Percentiles rank a stretch among this genome's conserved stretches.
phyloP scores from a whole-genome alignment of 2,888 invertebrate genomes.

The Agelastica alni region DNA sequence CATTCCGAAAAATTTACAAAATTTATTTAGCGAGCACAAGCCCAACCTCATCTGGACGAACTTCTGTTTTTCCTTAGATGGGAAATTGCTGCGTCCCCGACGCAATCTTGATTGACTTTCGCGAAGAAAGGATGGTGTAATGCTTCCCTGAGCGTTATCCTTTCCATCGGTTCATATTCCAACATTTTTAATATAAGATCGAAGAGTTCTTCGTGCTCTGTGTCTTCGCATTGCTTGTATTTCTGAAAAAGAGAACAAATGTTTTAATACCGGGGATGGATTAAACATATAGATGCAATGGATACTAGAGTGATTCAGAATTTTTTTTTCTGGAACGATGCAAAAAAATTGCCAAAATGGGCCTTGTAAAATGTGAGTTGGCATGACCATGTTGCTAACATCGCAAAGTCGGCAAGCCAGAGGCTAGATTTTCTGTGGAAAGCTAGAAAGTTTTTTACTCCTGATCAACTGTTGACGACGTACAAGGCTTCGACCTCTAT shows the following conservation, averaged over 20 bases:
- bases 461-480: too few relatives aligned
- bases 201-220: slow-evolving; percentile 91
- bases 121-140: slow-evolving; percentile 92
- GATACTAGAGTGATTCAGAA: too few relatives aligned
- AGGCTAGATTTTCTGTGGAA: too few relatives aligned
- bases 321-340: too few relatives aligned
- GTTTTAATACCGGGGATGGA: too few relatives aligned
- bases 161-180: slow-evolving; percentile 92
- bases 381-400: too few relatives aligned
- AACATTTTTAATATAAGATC: slow-evolving; percentile 95
- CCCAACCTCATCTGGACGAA: slow-evolving; percentile 59
- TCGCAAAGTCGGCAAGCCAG: too few relatives aligned
- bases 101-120: slow-evolving; percentile 77
- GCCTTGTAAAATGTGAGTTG: too few relatives aligned
- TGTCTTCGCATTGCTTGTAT: slow-evolving; percentile 84
- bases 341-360: too few relatives aligned
- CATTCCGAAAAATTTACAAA: slow-evolving; percentile 11
- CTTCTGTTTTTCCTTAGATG: slow-evolving; percentile 67
- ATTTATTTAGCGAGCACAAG: slow-evolving; percentile 8
- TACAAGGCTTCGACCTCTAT: too few relatives aligned
- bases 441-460: too few relatives aligned
- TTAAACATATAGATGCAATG: too few relatives aligned
- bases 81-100: slow-evolving; percentile 63
- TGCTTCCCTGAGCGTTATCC: slow-evolving; percentile 87
- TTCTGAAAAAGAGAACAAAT: slow-evolving; percentile 67